Percentiles rank a stretch among this genome's conserved stretches.
These are phyloP conservation scores for Trogon surrucura DNA, from an alignment of 2,113 vertebrate genomes.

Conservation along the genomic window DNA sequence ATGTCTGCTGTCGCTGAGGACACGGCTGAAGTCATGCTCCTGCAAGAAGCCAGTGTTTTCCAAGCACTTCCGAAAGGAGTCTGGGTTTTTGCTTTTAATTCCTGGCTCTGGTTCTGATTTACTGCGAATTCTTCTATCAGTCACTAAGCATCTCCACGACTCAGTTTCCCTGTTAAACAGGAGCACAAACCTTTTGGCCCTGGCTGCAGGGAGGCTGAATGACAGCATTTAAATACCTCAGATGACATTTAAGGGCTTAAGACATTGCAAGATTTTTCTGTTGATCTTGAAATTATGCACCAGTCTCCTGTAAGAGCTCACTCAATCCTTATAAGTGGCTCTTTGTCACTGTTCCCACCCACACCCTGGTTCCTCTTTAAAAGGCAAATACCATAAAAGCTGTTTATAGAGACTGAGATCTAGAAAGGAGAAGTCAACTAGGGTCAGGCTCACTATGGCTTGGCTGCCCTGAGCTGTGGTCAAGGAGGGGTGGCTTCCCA, in stretches of 20 bases:
- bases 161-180: slow-evolving; percentile 27
- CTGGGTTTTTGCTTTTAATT: not conserved
- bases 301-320: not conserved
- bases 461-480: slow-evolving; percentile 3
- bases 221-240: not conserved
- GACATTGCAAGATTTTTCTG: slow-evolving; percentile 31
- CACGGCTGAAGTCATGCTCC: not conserved
- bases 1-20: not conserved
- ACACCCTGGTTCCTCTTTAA: slow-evolving; percentile 55
- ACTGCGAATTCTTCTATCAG: not conserved
- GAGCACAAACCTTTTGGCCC: not conserved
- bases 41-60: not conserved
- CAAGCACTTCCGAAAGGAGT: not conserved
- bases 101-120: not conserved
- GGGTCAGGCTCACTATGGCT: slow-evolving; percentile 40
- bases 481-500: slow-evolving; percentile 13
- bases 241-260: not conserved
- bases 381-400: slow-evolving; percentile 59
- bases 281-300: slow-evolving; percentile 47
- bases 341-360: slow-evolving; percentile 55
- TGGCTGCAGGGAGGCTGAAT: not conserved
- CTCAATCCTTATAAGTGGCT: slow-evolving; percentile 25
- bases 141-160: not conserved
- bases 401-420: slow-evolving; percentile 35
- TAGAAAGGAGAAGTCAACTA: slow-evolving; percentile 62